Evolutionary conservation across 2,113 vertebrate genomes (phyloP).

Genomic region (Colinus virginianus): DNA sequence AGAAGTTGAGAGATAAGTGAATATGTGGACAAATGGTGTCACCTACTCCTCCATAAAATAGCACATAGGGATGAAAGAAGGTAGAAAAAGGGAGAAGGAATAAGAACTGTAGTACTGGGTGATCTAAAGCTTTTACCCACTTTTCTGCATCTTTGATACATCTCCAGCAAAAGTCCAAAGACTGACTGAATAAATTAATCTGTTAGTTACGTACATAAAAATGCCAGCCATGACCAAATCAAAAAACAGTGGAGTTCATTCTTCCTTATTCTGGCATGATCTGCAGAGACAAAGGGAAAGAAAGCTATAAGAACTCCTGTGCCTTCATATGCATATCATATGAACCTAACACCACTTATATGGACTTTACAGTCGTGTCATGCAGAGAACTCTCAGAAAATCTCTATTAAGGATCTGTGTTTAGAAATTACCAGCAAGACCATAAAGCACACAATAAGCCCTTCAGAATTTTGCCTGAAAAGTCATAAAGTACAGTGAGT

Average conservation of each 20-base stretch:
- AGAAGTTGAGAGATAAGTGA: slow-evolving; percentile 1
- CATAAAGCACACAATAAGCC: not conserved
- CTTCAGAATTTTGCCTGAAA: not conserved
- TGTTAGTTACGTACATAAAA: not conserved
- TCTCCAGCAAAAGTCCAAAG: not conserved
- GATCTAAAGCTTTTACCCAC: not conserved
- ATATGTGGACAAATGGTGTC: not conserved
- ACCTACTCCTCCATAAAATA: not conserved
- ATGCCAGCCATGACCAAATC: not conserved
- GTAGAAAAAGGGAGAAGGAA: not conserved
- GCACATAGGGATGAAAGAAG: not conserved
- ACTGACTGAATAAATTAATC: not conserved
- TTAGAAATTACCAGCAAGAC: not conserved
- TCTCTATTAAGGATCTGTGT: not conserved
- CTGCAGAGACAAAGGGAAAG: not conserved
- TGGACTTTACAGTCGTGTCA: not conserved
- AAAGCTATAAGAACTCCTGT: not conserved
- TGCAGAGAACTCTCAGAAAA: not conserved
- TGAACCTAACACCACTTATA: not conserved
- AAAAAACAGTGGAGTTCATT: not conserved
- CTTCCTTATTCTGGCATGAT: not conserved
- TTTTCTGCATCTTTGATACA: not conserved
- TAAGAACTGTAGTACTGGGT: accelerated
- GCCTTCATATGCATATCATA: not conserved
- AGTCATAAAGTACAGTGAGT: not conserved